Base-by-base conservation (phyloP, 2,888 invertebrate species). In the Trissoscelio sp. region DNA sequence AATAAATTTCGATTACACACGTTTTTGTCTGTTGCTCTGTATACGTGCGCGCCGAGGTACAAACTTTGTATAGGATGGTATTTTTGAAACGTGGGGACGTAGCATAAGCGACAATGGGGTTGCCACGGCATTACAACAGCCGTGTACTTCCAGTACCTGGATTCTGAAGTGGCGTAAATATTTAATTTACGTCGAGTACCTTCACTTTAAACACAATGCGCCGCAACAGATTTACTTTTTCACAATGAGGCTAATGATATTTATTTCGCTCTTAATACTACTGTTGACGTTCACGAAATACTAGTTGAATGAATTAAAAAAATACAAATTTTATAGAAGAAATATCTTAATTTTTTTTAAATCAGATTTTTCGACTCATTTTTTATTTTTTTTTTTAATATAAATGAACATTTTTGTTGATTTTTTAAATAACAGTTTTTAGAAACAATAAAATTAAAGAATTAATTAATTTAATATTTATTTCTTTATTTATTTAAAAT, bases 1-100 rank as follows among this genome's bases (percentile, higher is more conserved):
- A 88, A 89, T 90, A 89, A 90, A 90, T 90, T 88, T 88, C 85
- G 87, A 88, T 88, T 87, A 88, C 86, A 79, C 84, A 78, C 78
- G 77, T 82, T 82, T 83, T 85, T 85, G 83, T 85, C 81, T 64
- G 79, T 80, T 74, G 79, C 82, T 62, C 28, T 60, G 37, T 73
- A 53, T 69, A 11, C 39, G 57, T 51, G 66, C 73, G 60, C 70
- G 46, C 20, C 24, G 67, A 58, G 51, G 46, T 37, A 74, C 67
- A 51, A 70, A 77, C 69, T 79, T 66, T 80, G 39, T 70, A 78
- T 83, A 62, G 77, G 62, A 64, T 83, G 83, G 79, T 57, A 80
- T 70, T 83, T 83, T 79, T 79, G 78, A 73, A 73, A 44, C 74
- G 58, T 28, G 53, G 83, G 83, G 82, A 81, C 58, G 78, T 66